Evolutionary conservation across 2,888 invertebrate species (phyloP).

Genomic region (Thelaira solivaga): DNA sequence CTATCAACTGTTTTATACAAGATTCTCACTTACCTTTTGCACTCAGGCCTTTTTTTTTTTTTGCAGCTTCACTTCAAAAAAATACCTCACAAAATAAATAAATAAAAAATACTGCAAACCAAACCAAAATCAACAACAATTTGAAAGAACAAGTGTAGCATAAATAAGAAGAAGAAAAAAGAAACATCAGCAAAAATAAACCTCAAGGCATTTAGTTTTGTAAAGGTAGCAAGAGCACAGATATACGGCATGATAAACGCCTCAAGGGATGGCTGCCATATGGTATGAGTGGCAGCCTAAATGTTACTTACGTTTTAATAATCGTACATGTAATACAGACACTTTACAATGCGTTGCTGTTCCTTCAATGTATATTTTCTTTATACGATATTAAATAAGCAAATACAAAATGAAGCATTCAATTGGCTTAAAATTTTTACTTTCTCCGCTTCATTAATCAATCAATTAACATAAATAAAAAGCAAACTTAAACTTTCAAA

Average conservation of each 20-base stretch:
- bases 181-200: background rate
- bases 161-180: too few species aligned
- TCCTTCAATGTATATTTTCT: background rate
- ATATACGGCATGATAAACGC: slow-evolving; percentile 24
- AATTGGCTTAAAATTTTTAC: too few species aligned
- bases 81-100: background rate
- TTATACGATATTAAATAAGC: too few species aligned
- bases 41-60: slow-evolving; percentile 29
- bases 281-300: background rate
- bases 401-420: too few species aligned
- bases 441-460: too few species aligned
- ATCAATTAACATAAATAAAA: too few species aligned
- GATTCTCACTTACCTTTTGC: slow-evolving; percentile 45
- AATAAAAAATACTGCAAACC: slow-evolving; percentile 4
- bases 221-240: background rate
- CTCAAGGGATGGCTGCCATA: slow-evolving; percentile 6
- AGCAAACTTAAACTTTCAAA: too few species aligned
- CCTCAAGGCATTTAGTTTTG: slow-evolving; percentile 30
- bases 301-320: background rate
- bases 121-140: slow-evolving; percentile 25
- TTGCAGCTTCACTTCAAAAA: background rate
- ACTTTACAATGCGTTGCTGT: slow-evolving; percentile 47
- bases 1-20: slow-evolving; percentile 27
- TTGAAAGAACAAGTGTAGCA: background rate
- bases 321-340: slow-evolving; percentile 46